Base-by-base conservation (phyloP, 2,113 vertebrate genomes). In the Pteronura brasiliensis region DNA sequence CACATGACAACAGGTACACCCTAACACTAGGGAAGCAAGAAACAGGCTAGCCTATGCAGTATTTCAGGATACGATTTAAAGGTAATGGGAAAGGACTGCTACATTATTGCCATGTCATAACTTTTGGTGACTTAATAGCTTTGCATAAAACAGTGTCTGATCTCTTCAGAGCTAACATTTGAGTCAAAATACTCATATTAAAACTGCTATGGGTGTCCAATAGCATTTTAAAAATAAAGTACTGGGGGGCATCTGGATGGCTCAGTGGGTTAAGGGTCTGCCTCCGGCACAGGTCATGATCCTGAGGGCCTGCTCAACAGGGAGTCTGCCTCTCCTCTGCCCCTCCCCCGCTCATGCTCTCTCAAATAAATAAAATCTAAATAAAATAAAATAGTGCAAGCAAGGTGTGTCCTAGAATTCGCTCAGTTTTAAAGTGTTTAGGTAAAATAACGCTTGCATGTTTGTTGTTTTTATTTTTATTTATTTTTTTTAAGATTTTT, bases 101-200 rank as follows among this genome's bases (percentile, higher is more conserved):
- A 93, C 71, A 67, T 63, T 92, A 83, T 71, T 88, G 29, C 36
- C n/a, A 29, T 63, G 29, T 95, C 69, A 27, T 91, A 85, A 81
- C 77, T 95, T 77, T 77, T 85, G 83, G 13, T 91, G 71, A 93
- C 72, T 82, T 93, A 74, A 91, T 77, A 93, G 20, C 52, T 93
- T 82, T 93, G 57, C 39, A 39, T 77, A 55, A 94, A 96, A 63
- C 3, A 77, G 44, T 72, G 65, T 59, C 52, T 59, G 13, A 21
- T 52, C 76, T 61, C 44, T 69, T 90, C 61, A 63, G 31, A 72
- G 88, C 27, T 83, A 59, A 86, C 71, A 82, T 82, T 91, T 95
- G 81, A 97, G 67, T 71, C 74, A 39, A 83, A 86, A 79, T 69
- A 74, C 20, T 23, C 74, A 71, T 61, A 34, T 31, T 95, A 96